Conservation (phyloP, 2,888 invertebrate species). For the Ctenicera cuprea region DNA sequence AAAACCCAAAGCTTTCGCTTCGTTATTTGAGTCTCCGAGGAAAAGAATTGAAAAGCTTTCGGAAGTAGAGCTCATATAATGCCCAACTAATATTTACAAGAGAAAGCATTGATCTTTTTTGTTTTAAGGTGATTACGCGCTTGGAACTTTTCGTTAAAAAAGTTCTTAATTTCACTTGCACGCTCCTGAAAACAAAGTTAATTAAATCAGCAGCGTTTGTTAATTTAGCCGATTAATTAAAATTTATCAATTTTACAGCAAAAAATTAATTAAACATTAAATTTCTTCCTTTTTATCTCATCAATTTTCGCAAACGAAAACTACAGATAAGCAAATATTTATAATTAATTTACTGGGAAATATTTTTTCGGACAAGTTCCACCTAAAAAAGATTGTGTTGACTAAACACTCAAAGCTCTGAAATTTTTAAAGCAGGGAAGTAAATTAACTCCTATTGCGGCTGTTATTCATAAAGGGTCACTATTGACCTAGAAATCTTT, state of each 20-base stretch:
- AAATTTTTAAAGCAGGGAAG: too few species aligned
- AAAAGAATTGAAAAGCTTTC: slow-evolving; percentile 45
- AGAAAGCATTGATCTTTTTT: slow-evolving; percentile 41
- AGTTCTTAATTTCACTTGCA: slow-evolving; percentile 2
- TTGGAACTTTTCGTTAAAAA: neutral
- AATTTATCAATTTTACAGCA: slow-evolving; percentile 4
- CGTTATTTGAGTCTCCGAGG: slow-evolving; percentile 36
- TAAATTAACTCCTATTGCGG: too few species aligned
- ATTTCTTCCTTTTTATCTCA: neutral
- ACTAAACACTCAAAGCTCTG: too few species aligned
- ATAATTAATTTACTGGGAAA: too few species aligned
- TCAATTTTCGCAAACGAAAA: neutral
- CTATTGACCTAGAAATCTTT: neutral
- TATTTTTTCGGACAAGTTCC: too few species aligned
- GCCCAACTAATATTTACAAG: slow-evolving; percentile 45
- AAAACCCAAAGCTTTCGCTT: slow-evolving; percentile 42
- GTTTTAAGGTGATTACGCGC: slow-evolving; percentile 37
- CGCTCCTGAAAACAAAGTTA: slow-evolving; percentile 7
- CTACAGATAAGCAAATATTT: too few species aligned
- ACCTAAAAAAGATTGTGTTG: too few species aligned
- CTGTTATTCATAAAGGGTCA: neutral
- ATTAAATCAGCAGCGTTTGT: slow-evolving; percentile 4
- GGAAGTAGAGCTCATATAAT: slow-evolving; percentile 41
- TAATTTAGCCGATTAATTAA: slow-evolving; percentile 24
- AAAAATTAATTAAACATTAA: slow-evolving; percentile 3